A percentile compares a stretch with the other conserved stretches of the same genome.
These are phyloP conservation scores for Boloria selene DNA, from an alignment of 2,888 invertebrate species.

Conservation along the genomic window DNA sequence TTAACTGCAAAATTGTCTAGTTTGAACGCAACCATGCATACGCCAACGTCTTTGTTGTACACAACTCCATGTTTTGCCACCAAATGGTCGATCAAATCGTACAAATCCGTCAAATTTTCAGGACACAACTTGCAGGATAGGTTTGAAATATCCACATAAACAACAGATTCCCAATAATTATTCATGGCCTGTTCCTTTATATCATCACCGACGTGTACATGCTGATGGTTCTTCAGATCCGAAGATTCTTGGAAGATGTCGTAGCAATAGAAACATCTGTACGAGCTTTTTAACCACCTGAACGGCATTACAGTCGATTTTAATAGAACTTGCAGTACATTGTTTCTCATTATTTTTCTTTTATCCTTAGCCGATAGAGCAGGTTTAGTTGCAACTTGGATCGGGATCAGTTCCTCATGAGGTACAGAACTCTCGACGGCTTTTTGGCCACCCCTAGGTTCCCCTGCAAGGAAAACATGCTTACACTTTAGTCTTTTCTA, in stretches of 20 bases:
- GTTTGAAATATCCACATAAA: conserved; percentile 67
- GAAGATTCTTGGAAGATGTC: conserved; percentile 72
- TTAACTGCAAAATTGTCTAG: conserved; percentile 63
- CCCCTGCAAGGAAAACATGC: conserved; percentile 72
- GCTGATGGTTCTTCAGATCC: conserved; percentile 65
- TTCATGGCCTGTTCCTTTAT: conserved; percentile 66
- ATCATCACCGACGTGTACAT: conserved; percentile 54
- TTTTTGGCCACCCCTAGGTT: conserved; percentile 68
- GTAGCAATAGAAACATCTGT: conserved; percentile 76
- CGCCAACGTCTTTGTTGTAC: conserved; percentile 70
- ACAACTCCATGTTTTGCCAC: conserved; percentile 56
- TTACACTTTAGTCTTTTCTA: conserved; percentile 44
- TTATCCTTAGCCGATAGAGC: conserved; percentile 58
- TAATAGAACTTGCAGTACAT: conserved; percentile 63
- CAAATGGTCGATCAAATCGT: conserved; percentile 69
- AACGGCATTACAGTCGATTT: conserved; percentile 74
- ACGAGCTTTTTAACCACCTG: conserved; percentile 73
- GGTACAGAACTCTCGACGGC: conserved; percentile 35
- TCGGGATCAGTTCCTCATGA: conserved; percentile 30
- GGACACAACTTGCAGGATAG: conserved; percentile 65
- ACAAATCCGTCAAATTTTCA: conserved; percentile 58
- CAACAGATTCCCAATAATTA: conserved; percentile 73
- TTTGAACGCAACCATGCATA: conserved; percentile 71
- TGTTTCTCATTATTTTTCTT: conserved; percentile 64
- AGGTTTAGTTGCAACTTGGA: conserved; percentile 37